These are phyloP conservation scores for Pyralis farinalis DNA, from an alignment of 2,888 invertebrate genomes.

Conservation along the genomic window DNA sequence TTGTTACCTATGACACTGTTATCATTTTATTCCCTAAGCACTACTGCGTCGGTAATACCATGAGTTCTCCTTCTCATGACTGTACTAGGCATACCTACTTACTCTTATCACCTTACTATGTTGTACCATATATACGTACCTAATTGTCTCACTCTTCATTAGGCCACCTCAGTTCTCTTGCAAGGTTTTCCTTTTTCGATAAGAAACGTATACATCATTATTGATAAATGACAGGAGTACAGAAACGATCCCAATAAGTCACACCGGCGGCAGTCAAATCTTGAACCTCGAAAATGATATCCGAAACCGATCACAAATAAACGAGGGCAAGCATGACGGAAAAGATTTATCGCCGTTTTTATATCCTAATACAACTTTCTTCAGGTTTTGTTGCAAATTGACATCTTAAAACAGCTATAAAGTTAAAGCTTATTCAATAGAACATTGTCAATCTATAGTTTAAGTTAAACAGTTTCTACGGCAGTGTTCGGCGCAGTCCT, in stretches of 20 bases:
- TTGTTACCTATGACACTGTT: too few species aligned
- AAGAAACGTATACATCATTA: too few species aligned
- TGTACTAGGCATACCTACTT: too few species aligned
- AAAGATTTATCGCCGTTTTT: conserved; percentile 47
- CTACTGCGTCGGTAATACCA: too few species aligned
- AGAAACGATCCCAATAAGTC: background rate
- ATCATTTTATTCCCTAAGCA: too few species aligned
- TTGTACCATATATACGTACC: too few species aligned
- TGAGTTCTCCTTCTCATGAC: too few species aligned
- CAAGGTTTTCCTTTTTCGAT: too few species aligned
- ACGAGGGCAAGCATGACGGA: conserved; percentile 41
- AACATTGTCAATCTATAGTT: conserved; percentile 19
- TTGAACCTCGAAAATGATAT: conserved; percentile 37
- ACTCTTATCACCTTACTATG: too few species aligned
- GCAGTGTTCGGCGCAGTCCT: conserved; percentile 18
- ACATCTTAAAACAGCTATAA: conserved; percentile 43
- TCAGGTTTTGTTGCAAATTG: conserved; percentile 48
- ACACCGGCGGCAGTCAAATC: conserved; percentile 12
- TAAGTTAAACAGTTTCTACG: conserved; percentile 21
- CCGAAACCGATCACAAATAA: conserved; percentile 46
- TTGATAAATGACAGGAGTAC: background rate
- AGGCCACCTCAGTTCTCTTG: too few species aligned
- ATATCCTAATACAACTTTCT: conserved; percentile 47
- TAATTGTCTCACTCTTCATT: too few species aligned
- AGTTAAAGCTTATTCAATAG: conserved; percentile 20